phyloP scores from a whole-genome alignment of 2,113 vertebrate species.

The Chionodraco myersi region DNA sequence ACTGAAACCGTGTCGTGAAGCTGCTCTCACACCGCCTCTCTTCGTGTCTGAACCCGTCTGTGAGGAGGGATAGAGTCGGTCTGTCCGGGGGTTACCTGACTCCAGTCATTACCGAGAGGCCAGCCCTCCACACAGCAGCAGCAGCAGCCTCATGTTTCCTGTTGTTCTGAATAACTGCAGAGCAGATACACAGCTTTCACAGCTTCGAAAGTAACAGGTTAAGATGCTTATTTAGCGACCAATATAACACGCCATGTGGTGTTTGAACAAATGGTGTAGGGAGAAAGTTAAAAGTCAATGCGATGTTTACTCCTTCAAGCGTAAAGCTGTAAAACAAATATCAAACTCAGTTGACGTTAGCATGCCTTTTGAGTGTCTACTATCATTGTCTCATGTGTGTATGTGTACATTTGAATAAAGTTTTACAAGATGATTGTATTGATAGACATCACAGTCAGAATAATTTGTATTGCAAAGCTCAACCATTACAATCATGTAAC shows the following conservation, averaged over 20 bases:
- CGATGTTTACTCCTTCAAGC: not conserved
- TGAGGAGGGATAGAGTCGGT: constrained; percentile 16
- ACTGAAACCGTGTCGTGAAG: not conserved
- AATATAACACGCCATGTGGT: not conserved
- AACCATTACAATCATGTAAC: not conserved
- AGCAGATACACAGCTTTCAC: constrained; percentile 19
- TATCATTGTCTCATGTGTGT: not conserved
- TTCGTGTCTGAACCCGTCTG: constrained; percentile 18
- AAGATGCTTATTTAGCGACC: constrained; percentile 3
- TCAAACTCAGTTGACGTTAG: not conserved
- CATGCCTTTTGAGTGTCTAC: not conserved
- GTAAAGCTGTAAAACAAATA: not conserved
- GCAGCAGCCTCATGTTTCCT: constrained; percentile 68
- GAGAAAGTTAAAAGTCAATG: not conserved
- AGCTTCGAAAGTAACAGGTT: constrained; percentile 31
- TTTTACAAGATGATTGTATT: not conserved
- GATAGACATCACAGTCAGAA: not conserved
- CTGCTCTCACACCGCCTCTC: constrained; percentile 2
- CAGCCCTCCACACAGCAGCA: constrained; percentile 52
- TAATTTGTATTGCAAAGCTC: not conserved
- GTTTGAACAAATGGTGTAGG: not conserved
- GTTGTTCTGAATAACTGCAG: constrained; percentile 43
- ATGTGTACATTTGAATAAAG: not conserved
- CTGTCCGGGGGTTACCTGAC: constrained; percentile 75
- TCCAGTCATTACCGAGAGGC: constrained; percentile 63